Evolutionary conservation across 2,888 invertebrate genomes (phyloP).

Genomic region (Xylota segnis): DNA sequence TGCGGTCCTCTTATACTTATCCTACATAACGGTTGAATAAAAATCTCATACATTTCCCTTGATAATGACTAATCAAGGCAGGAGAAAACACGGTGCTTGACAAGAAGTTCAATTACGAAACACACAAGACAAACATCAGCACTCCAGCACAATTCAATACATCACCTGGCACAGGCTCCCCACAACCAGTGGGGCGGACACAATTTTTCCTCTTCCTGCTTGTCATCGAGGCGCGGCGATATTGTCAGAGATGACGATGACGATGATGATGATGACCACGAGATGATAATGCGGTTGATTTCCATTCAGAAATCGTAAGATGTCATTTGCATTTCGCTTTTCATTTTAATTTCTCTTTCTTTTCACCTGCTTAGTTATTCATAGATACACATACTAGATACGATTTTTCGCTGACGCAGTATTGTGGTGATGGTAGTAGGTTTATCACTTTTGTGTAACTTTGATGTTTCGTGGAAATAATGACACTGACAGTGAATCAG

Average conservation of each 20-base stretch:
- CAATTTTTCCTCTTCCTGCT: constrained; percentile 18
- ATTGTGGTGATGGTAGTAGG: neutral
- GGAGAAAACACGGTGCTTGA: constrained; percentile 34
- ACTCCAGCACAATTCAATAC: neutral
- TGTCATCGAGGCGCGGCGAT: constrained; percentile 2
- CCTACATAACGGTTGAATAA: constrained; percentile 44
- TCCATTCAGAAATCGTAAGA: constrained; percentile 60
- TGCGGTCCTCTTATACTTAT: constrained; percentile 48
- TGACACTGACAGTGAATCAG: constrained; percentile 37
- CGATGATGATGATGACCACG: constrained; percentile 39
- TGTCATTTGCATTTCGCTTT: constrained; percentile 52
- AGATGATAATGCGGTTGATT: constrained; percentile 45
- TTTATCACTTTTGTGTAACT: neutral
- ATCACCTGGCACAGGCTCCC: neutral
- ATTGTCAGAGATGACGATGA: constrained; percentile 12
- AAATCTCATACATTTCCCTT: constrained; percentile 37
- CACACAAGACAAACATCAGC: constrained; percentile 16
- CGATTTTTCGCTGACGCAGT: neutral
- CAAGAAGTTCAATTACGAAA: constrained; percentile 55
- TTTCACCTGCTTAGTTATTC: constrained; percentile 44
- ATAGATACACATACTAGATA: constrained; percentile 17
- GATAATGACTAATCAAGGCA: constrained; percentile 58
- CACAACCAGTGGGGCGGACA: neutral
- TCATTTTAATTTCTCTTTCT: constrained; percentile 56
- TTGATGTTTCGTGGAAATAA: constrained; percentile 20